Conservation (phyloP, 2,113 vertebrate species). For the Rhinoptilus africanus region DNA sequence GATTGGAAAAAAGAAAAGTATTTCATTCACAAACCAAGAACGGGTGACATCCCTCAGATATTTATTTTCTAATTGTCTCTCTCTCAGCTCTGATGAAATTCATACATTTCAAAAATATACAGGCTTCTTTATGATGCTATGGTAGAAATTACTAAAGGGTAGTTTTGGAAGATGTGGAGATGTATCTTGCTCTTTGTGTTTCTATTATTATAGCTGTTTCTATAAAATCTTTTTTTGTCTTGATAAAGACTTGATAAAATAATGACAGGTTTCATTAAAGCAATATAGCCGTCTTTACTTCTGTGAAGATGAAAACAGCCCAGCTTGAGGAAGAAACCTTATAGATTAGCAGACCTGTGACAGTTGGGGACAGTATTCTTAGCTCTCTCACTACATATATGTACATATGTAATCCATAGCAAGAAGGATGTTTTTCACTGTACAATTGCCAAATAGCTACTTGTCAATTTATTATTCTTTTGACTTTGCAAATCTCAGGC, state of each 20-base stretch:
- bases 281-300: not conserved
- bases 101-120: not conserved
- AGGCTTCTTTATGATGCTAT: not conserved
- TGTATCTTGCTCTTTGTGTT: not conserved
- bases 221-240: not conserved
- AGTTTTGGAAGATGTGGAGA: not conserved
- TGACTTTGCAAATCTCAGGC: not conserved
- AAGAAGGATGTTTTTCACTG: not conserved
- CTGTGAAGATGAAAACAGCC: not conserved
- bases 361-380: not conserved
- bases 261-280: not conserved
- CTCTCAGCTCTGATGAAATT: not conserved
- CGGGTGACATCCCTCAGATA: not conserved
- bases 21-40: not conserved
- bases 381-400: accelerated
- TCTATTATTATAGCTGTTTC: not conserved
- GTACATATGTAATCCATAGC: not conserved
- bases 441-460: not conserved
- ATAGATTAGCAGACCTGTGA: not conserved
- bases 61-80: not conserved
- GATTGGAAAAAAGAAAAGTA: not conserved
- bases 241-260: not conserved
- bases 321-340: not conserved
- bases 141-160: not conserved
- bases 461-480: not conserved